Evolutionary conservation across 2,797 vertebrate genomes (phyloP).

Genomic region (Acestrorhynchus altus): DNA sequence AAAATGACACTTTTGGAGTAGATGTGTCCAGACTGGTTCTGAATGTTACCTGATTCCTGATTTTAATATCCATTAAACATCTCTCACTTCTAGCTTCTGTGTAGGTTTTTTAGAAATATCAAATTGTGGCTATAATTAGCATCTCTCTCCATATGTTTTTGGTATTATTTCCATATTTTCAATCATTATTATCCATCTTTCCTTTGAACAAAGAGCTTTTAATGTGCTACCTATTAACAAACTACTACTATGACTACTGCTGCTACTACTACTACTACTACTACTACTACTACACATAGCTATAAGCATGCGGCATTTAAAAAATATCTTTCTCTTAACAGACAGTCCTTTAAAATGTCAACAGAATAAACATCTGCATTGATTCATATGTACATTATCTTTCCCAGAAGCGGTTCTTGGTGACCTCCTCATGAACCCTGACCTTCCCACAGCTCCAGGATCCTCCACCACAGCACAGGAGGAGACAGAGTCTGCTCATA

Average conservation of each 20-base stretch:
- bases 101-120: conserved; percentile 7
- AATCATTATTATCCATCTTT: background rate
- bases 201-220: background rate
- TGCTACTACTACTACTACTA: too few relatives aligned
- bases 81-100: too few relatives aligned
- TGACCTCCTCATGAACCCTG: conserved; percentile 70
- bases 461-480: conserved; percentile 80
- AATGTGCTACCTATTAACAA: background rate
- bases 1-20: too few relatives aligned
- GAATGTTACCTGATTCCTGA: too few relatives aligned
- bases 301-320: too few relatives aligned
- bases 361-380: background rate
- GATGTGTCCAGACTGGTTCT: too few relatives aligned
- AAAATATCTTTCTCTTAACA: too few relatives aligned
- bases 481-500: conserved; percentile 77
- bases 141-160: conserved; percentile 29
- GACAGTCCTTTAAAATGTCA: too few relatives aligned
- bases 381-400: conserved; percentile 62
- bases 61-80: too few relatives aligned
- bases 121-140: conserved; percentile 7
- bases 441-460: conserved; percentile 81
- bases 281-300: too few relatives aligned
- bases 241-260: background rate
- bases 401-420: conserved; percentile 81
- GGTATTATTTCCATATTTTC: background rate